A percentile compares a stretch with the other conserved stretches of the same genome.
These are phyloP conservation scores for Abrostola tripartita DNA, from an alignment of 2,888 invertebrate genomes.

Conservation along the genomic window DNA sequence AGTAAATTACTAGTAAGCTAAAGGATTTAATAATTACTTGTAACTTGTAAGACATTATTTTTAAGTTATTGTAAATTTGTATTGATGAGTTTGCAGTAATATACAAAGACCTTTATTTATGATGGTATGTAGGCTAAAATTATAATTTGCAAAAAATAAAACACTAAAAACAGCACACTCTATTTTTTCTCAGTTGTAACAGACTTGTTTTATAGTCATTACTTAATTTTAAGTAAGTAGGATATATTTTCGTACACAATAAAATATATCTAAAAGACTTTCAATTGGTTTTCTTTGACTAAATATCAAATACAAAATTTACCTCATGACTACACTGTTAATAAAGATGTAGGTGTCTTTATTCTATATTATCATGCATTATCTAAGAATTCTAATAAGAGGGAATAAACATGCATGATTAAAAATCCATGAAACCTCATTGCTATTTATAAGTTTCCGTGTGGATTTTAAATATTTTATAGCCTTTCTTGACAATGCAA, in stretches of 20 bases:
- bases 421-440: too few species aligned
- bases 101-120: slow-evolving; percentile 23
- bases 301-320: neutral
- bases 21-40: slow-evolving; percentile 33
- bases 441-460: too few species aligned
- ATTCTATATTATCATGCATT: too few species aligned
- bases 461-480: too few species aligned
- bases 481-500: too few species aligned
- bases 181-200: slow-evolving; percentile 60
- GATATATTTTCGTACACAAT: slow-evolving; percentile 84
- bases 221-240: slow-evolving; percentile 83
- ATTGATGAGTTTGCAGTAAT: slow-evolving; percentile 42
- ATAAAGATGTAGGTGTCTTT: too few species aligned
- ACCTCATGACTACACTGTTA: too few species aligned
- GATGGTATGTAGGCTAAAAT: slow-evolving; percentile 37
- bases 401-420: too few species aligned
- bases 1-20: slow-evolving; percentile 55
- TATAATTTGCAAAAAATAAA: slow-evolving; percentile 49
- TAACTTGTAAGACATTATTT: slow-evolving; percentile 53
- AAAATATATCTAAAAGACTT: slow-evolving; percentile 68
- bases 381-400: too few species aligned
- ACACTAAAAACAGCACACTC: slow-evolving; percentile 41
- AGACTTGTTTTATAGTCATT: slow-evolving; percentile 68
- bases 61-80: slow-evolving; percentile 56
- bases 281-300: slow-evolving; percentile 44